phyloP scores from a whole-genome alignment of 2,797 vertebrate species.

The Hippoglossus hippoglossus region DNA sequence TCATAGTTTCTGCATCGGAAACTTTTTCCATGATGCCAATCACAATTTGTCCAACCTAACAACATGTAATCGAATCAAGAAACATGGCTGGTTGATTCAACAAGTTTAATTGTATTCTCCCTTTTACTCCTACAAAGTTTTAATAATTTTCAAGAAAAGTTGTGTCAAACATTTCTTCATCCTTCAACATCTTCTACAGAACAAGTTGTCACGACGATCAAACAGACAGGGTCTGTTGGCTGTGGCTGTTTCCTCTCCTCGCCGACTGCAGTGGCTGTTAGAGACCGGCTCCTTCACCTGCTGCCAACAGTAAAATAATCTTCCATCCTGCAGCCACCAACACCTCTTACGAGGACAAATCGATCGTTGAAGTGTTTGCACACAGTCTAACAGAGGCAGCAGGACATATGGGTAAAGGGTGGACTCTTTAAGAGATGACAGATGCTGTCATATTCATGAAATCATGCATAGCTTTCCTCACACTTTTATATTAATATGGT shows the following conservation, averaged over 20 bases:
- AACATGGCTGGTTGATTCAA: no score
- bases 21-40: no score
- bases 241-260: neutral
- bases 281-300: slow-evolving; percentile 2
- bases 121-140: no score
- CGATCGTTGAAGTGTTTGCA: neutral
- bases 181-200: neutral
- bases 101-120: no score
- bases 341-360: slow-evolving; percentile 1
- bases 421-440: slow-evolving; percentile 2
- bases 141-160: neutral
- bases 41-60: no score
- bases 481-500: neutral
- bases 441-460: slow-evolving; percentile 3
- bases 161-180: neutral
- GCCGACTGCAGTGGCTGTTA: neutral
- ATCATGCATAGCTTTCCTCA: neutral
- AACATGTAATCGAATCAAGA: no score
- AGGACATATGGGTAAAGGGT: neutral
- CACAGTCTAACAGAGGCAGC: slow-evolving; percentile 12
- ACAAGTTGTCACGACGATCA: neutral
- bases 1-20: no score
- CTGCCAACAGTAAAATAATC: neutral
- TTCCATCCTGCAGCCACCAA: slow-evolving; percentile 4
- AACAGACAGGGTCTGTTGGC: neutral